phyloP scores from a whole-genome alignment of 2,797 vertebrate genomes.

The Notamacropus eugenii region DNA sequence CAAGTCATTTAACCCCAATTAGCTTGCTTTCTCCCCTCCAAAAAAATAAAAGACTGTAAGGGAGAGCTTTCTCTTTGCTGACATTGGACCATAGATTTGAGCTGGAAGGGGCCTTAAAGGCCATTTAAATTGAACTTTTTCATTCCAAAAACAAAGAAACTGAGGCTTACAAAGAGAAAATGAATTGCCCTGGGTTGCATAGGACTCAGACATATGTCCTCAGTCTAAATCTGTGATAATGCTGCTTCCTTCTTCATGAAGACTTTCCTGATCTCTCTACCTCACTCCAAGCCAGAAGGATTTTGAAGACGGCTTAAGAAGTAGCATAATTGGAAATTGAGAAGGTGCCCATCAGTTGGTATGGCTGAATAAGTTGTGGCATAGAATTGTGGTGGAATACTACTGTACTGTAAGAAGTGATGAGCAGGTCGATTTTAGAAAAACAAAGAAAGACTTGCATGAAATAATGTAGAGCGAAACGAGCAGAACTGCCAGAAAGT shows the following conservation, averaged over 20 bases:
- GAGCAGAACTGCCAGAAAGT: not conserved
- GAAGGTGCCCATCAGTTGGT: not conserved
- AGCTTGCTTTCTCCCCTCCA: no score
- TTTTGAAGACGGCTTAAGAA: not conserved
- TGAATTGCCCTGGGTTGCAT: not conserved
- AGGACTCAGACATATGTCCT: not conserved
- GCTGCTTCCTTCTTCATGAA: not conserved
- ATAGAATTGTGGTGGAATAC: not conserved
- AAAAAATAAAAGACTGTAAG: no score
- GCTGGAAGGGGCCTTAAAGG: not conserved
- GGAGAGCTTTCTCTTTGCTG: not conserved
- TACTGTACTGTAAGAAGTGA: not conserved
- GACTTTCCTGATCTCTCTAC: not conserved
- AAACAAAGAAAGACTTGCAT: not conserved
- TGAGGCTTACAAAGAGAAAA: not conserved
- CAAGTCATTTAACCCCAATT: no score
- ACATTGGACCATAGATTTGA: not conserved
- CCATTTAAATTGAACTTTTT: not conserved
- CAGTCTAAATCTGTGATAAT: not conserved
- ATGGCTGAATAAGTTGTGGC: not conserved
- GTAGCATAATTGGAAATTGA: not conserved
- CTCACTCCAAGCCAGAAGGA: not conserved
- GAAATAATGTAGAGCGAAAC: not conserved
- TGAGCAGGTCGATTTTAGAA: not conserved
- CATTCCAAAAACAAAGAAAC: not conserved